A percentile compares a stretch with the other conserved stretches of the same genome.
Conservation (phyloP, 1,140 invertebrate species). For the Drosophila bipectinata region DNA sequence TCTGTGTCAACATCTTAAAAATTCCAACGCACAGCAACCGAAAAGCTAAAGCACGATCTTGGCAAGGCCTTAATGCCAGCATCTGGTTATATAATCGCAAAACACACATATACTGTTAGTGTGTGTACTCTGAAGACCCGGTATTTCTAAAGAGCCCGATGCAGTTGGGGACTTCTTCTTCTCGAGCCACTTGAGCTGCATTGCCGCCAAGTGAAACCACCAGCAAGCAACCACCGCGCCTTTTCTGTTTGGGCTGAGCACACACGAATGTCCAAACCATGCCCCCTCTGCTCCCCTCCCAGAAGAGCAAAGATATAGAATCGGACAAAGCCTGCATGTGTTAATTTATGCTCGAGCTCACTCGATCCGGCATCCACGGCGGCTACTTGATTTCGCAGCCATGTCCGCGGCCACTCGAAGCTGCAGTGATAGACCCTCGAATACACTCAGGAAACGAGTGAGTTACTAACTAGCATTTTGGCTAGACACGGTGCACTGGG, state of each 20-base stretch:
- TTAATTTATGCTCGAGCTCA: slow-evolving; percentile 45
- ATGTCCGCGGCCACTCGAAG: slow-evolving; percentile 14
- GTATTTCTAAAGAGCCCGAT: slow-evolving; percentile 56
- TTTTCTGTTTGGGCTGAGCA: slow-evolving; percentile 57
- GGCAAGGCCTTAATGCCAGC: slow-evolving; percentile 63
- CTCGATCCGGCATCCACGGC: slow-evolving; percentile 30
- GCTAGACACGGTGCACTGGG: slow-evolving; percentile 2
- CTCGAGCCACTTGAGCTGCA: slow-evolving; percentile 39
- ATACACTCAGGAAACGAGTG: slow-evolving; percentile 33
- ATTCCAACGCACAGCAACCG: slow-evolving; percentile 29
- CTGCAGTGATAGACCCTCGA: slow-evolving; percentile 35
- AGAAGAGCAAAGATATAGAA: slow-evolving; percentile 40
- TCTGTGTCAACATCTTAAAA: slow-evolving; percentile 45
- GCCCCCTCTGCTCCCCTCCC: background rate
- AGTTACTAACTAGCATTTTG: background rate
- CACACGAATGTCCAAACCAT: slow-evolving; percentile 14
- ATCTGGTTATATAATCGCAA: slow-evolving; percentile 65
- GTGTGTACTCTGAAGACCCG: slow-evolving; percentile 2
- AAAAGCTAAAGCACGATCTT: slow-evolving; percentile 36
- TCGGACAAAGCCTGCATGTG: slow-evolving; percentile 46
- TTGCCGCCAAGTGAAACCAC: background rate
- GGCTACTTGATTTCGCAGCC: slow-evolving; percentile 45
- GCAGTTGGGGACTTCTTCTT: slow-evolving; percentile 57
- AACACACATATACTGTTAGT: slow-evolving; percentile 23
- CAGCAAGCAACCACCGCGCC: slow-evolving; percentile 39